phyloP scores from a whole-genome alignment of 1,140 invertebrate species.

The Acarapis woodi region DNA sequence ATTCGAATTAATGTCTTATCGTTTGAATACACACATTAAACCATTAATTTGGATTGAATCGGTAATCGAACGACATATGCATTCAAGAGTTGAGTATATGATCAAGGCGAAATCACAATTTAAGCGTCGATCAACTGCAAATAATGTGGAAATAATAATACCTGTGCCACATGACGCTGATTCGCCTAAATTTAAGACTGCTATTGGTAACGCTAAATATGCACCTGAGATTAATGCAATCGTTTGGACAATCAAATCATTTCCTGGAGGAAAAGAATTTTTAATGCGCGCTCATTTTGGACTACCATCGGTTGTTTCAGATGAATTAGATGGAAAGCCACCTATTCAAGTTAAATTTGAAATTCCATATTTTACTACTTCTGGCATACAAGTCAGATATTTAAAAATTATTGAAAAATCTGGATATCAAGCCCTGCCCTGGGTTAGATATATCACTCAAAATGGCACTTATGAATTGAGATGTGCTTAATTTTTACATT shows the following conservation, averaged over 20 bases:
- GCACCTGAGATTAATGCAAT: constrained; percentile 90
- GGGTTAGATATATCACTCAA: constrained; percentile 97
- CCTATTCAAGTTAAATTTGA: constrained; percentile 98
- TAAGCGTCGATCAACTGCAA: constrained; percentile 85
- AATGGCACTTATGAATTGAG: constrained; percentile 96
- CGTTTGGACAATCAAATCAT: constrained; percentile 98
- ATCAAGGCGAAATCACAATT: constrained; percentile 98
- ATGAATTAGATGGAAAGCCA: constrained; percentile 83
- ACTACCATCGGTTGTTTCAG: constrained; percentile 79
- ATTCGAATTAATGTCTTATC: constrained; percentile 99
- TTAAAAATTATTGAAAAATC: constrained; percentile 99
- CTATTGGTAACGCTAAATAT: constrained; percentile 89
- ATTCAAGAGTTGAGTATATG: constrained; percentile 96
- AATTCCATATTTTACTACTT: constrained; percentile 98
- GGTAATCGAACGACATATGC: constrained; percentile 90
- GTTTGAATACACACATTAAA: constrained; percentile 86
- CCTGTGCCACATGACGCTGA: constrained; percentile 94
- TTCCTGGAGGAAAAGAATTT: constrained; percentile 96
- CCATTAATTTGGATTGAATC: constrained; percentile 99
- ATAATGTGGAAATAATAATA: constrained; percentile 97
- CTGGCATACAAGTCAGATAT: constrained; percentile 60
- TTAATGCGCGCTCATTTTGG: constrained; percentile 97
- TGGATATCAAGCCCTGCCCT: constrained; percentile 93
- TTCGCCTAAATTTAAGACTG: constrained; percentile 95
- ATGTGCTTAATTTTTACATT: constrained; percentile 55